phyloP scores from a whole-genome alignment of 64 coral and sea anemone genomes.

The Acropora yongei region DNA sequence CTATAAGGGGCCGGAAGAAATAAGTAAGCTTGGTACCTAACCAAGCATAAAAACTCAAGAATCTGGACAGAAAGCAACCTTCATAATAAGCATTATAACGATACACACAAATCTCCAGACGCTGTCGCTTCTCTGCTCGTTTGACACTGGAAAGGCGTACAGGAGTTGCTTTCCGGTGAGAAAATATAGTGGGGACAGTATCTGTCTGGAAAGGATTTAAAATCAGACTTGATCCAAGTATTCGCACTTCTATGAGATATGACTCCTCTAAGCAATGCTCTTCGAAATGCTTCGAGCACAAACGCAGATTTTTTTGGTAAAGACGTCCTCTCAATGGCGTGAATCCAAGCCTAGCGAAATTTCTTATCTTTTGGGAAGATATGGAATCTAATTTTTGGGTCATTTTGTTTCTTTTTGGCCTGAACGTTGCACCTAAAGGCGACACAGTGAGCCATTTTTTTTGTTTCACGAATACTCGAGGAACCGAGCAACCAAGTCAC shows the following conservation, averaged over 20 bases:
- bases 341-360: constrained; percentile 31
- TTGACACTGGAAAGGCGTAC: constrained; percentile 26
- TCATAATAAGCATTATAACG: not conserved
- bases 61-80: no score
- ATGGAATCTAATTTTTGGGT: constrained; percentile 19
- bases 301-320: constrained; percentile 21
- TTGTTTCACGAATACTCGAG: no score
- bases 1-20: no score
- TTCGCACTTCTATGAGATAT: not conserved
- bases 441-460: constrained; percentile 10
- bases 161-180: not conserved
- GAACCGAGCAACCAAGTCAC: no score
- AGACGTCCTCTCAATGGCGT: constrained; percentile 28
- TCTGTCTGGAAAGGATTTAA: constrained; percentile 25
- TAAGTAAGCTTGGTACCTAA: no score
- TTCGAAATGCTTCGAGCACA: constrained; percentile 61
- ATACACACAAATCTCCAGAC: not conserved
- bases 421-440: constrained; percentile 35
- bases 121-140: not conserved
- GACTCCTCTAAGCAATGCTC: constrained; percentile 19
- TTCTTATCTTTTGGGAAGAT: constrained; percentile 19
- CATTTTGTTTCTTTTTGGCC: constrained; percentile 25
- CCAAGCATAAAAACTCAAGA: no score
- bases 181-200: constrained; percentile 41
- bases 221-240: constrained; percentile 20